Evolutionary conservation across 2,888 invertebrate species (phyloP), one percentile per base, ranked within the genome.

Genomic region (Plagiodera versicolora): DNA sequence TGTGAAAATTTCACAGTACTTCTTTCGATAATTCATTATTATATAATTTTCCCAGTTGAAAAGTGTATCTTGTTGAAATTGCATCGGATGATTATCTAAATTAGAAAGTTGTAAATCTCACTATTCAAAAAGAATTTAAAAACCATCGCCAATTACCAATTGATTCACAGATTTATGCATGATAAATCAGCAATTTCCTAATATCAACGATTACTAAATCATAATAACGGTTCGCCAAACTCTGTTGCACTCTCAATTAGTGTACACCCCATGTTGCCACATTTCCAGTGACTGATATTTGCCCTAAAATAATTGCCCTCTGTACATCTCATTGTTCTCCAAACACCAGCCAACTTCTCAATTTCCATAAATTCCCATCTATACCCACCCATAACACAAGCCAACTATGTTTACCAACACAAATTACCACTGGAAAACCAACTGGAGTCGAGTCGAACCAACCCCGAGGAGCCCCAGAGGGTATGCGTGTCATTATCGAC

Each of bases 401-500:
- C 6, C 24, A 24, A 24, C 24, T 24, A 3, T 24, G 6, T 24
- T 24, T 6, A 24, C 24, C 24, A 24, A 24, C 24, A 24, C 24
- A 3, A 24, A 14, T 11, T 4, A 9, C 32, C 32, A 16, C 19
- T n/a, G n/a, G n/a, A 52, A 8, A 5, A 17, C 35, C n/a, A 53
- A 39, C 44, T 24, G 6, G 9, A 20, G 20, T 20, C 5, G 24
- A 16, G 9, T 1, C 11, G n/a, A 39, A 39, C 11, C 59, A 58
- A 55, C 59, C 55, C 57, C 56, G 50, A 52, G 6, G 47, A 50
- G 32, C 56, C 54, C 57, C 56, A 66, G 55, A 61, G 63, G 65
- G 63, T 56, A 61, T 60, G 61, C 61, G 65, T 63, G 55, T 55
- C 50, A 60, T 61, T 72, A 73, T 73, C 68, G 73, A 73, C 70